These are phyloP conservation scores for Antheraea mylitta DNA, from an alignment of 1,140 invertebrate species.

Conservation along the genomic window DNA sequence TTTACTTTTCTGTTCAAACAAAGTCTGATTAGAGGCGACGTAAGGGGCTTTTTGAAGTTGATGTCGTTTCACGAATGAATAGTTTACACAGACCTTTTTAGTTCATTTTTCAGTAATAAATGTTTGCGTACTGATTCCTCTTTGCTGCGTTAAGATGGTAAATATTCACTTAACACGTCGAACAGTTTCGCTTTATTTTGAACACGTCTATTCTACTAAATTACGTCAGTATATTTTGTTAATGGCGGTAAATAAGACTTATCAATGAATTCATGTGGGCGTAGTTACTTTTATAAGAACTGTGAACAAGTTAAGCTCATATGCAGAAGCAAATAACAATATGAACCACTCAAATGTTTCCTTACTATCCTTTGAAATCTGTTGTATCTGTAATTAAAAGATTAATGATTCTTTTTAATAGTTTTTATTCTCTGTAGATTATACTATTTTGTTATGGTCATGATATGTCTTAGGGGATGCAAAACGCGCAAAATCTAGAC, in stretches of 20 bases:
- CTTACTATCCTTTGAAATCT: too few relatives aligned
- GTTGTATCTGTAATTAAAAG: too few relatives aligned
- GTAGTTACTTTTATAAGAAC: background rate
- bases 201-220: background rate
- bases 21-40: constrained; percentile 64
- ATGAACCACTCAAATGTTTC: too few relatives aligned
- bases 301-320: background rate
- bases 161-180: constrained; percentile 29
- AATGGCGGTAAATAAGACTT: background rate
- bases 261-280: background rate
- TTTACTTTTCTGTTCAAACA: constrained; percentile 68
- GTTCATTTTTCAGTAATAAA: constrained; percentile 45
- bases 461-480: too few relatives aligned
- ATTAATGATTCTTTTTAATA: too few relatives aligned
- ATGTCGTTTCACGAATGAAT: constrained; percentile 58
- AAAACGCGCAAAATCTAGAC: too few relatives aligned
- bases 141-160: constrained; percentile 35
- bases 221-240: background rate
- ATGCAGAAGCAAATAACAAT: background rate
- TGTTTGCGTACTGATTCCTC: constrained; percentile 40
- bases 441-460: too few relatives aligned
- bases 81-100: constrained; percentile 38
- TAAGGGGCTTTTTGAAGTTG: constrained; percentile 56
- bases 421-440: too few relatives aligned
- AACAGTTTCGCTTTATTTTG: background rate